Percentiles rank a stretch among this genome's conserved stretches.
Conservation (phyloP, 2,797 vertebrate genomes). For the Schizopygopsis malacanthus region DNA sequence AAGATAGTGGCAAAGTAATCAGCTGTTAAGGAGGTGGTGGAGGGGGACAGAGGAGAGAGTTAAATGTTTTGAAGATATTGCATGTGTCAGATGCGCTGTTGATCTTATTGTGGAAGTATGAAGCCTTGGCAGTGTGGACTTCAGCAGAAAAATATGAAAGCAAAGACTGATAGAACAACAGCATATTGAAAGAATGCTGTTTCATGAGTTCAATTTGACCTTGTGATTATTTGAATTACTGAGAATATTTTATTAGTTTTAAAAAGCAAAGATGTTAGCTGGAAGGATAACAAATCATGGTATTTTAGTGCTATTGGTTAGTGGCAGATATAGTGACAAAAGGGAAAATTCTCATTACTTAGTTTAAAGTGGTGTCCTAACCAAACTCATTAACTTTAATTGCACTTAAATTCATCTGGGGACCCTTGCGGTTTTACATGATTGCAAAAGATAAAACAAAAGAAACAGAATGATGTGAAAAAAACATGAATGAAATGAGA, state of each 20-base stretch:
- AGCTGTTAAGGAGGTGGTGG: no score
- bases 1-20: no score
- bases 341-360: background rate
- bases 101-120: no score
- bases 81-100: no score
- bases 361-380: background rate
- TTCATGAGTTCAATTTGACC: background rate
- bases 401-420: background rate
- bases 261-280: background rate
- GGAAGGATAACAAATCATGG: background rate
- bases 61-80: no score
- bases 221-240: background rate
- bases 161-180: background rate
- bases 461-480: background rate
- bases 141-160: no score
- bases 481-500: background rate
- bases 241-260: background rate
- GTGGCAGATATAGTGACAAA: background rate
- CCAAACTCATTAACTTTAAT: conserved; percentile 30
- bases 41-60: no score
- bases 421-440: background rate
- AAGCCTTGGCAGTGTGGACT: no score
- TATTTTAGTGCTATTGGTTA: background rate
- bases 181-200: background rate
- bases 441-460: background rate